Evolutionary conservation across 2,797 vertebrate genomes (phyloP), one percentile per base, ranked within the genome.

Genomic region (Anas capensis): DNA sequence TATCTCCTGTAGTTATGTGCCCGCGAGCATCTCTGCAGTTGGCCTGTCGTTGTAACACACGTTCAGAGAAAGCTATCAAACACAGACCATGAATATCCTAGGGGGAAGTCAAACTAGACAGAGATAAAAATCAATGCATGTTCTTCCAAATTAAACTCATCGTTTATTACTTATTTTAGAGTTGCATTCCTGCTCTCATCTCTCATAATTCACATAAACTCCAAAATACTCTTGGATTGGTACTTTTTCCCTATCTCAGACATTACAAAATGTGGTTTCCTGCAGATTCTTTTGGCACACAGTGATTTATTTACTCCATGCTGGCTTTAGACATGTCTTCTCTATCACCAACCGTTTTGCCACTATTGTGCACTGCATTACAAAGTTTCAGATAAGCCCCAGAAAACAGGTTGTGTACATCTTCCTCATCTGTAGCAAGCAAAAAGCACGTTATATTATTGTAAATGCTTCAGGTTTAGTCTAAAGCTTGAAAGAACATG

Each of bases 391-490:
- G 3, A 48, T 20, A 31, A 81, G 68, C 86, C 77, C 53, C 26
- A 2, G 70, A 33, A 84, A 66, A 54, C 9, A 49, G 27, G 12
- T 20, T 38, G 29, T 33, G 27, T 11, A 8, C 6, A 8, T 38
- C 33, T 53, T 20, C 38, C 14, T 73, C n/a, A 5, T 4, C 17
- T 76, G 13, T 9, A 60, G 31, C 27, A 29, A 64, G 11, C 18
- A 29, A 16, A 23, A 54, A 75, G 3, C 21, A 27, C 3, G 18
- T 14, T 16, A 10, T 11, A 2, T 49, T 46, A 24, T 51, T 78
- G 51, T 24, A 26, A 82, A 15, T 0, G 2, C 8, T 33, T 56
- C 31, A 7, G 4, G 2, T 56, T 61, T 12, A 26, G 27, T 3
- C 26, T 3, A 11, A 57, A 87, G 15, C 14, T 70, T 51, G 4